Evolutionary conservation across 2,888 invertebrate genomes (phyloP).

Genomic region (Apamea anceps): DNA sequence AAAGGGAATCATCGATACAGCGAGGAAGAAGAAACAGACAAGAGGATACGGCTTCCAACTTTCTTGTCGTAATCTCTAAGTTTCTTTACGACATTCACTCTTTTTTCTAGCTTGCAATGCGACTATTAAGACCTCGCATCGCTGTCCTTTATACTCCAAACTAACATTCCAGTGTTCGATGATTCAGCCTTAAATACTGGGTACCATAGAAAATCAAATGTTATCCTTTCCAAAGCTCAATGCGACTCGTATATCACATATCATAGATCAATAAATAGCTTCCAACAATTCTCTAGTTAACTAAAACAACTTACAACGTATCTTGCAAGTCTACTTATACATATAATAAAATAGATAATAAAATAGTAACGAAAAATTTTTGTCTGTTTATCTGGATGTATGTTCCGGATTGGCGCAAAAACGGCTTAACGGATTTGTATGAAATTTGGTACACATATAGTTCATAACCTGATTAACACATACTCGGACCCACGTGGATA

Average conservation of each 20-base stretch:
- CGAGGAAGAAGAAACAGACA: no score
- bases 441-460: no score
- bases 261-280: slow-evolving; percentile 40
- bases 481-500: no score
- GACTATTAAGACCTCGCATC: not conserved
- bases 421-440: no score
- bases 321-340: slow-evolving; percentile 17
- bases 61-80: not conserved
- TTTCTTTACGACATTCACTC: not conserved
- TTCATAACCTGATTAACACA: no score
- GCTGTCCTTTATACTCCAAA: not conserved
- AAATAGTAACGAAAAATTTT: no score
- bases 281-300: slow-evolving; percentile 31
- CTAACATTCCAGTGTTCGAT: not conserved
- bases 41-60: not conserved
- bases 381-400: no score
- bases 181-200: not conserved
- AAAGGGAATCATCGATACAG: no score
- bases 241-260: slow-evolving; percentile 16
- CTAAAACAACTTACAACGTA: slow-evolving; percentile 32
- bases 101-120: not conserved
- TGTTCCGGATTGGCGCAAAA: no score
- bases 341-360: no score
- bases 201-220: not conserved
- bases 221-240: slow-evolving; percentile 2